Base-by-base conservation (phyloP, 2,113 vertebrate species). In the Ceuthmochares aereus region DNA sequence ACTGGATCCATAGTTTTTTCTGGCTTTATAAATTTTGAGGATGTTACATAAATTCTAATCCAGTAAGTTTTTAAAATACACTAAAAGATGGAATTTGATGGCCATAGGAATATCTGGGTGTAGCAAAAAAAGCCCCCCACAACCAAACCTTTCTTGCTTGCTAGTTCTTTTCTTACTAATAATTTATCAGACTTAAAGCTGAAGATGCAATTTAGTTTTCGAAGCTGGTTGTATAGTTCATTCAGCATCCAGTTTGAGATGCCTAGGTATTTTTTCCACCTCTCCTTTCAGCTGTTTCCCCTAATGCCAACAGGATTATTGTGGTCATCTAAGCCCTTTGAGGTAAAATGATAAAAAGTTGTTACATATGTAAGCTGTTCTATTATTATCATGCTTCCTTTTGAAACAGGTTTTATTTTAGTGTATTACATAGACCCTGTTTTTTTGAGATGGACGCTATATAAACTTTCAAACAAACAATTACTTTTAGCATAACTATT, bases 111-210 rank as follows among this genome's bases (percentile, higher is more conserved):
- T 76, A 20, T 14, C 36, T 15, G 67, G 13, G 4, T 55, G 14
- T 60, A 47, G 15, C 8, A 51, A 75, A 52, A 70, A 45, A 18
- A 0, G 0, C 8, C 10, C 5, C 10, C 6, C 8, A 4, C 7
- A 54, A 29, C 18, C 7, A 47, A 73, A 20, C 13, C 15, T 40
- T 47, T 14, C 7, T 67, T 89, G 7, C 16, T 43, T 76, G 5
- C 7, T 76, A 59, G 4, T 70, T 90, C 9, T 47, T 19, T 56
- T 77, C 4, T 76, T 91, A 60, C 4, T 79, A 47, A 37, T 26
- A 7, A 36, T 73, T 69, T 60, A 45, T 45, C 14, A 47, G 26
- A 36, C 23, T 40, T 83, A 22, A 19, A 73, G 67, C 20, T 85
- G n/a, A 86, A 79, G 43, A 56, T 66, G 29, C 32, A 76, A 17